Evolutionary conservation across 2,888 invertebrate genomes (phyloP), one percentile per base, ranked within the genome.

Genomic region (Pharmacophagus antenor): DNA sequence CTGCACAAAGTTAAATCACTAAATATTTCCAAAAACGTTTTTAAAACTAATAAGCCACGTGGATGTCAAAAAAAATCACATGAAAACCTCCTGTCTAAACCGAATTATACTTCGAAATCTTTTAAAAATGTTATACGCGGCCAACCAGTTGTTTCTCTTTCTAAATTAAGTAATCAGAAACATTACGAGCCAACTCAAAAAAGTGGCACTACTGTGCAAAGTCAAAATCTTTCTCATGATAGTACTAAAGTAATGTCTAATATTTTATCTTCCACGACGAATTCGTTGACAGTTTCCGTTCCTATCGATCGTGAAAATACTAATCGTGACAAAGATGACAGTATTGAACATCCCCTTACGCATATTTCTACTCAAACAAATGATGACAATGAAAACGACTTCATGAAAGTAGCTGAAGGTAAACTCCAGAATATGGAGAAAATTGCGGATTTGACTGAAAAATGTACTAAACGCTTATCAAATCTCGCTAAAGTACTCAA

Each of bases 361-460:
- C 74, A 78, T 64, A 81, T 76, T 49, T 80, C 86, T 8, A 87
- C 85, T 21, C 88, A 88, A 71, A 87, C 89, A 18, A 80, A 71
- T 48, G 70, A 74, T 55, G 81, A 81, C 44, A 67, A 70, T 50
- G 86, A 88, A 68, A 70, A 73, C 2, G 81, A 86, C 66, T 81
- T 80, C 56, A 80, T 87, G 69, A 84, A 81, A 71, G 57, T 85
- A 61, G 89, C 84, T 25, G 87, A 88, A 73, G 78, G 82, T 52
- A 88, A 89, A 76, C 74, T 88, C 52, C 83, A 88, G 65, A 89
- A 89, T 65, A 90, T 89, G 84, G 89, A 89, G 67, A 89, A 88
- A 77, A 88, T 90, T 53, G 89, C 90, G 17, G 84, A 87, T 65
- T 74, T 89, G 22, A 90, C 90, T 6, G 88, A 90, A 69, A 87